These are phyloP conservation scores for Macrosoma leucophasiata DNA, from an alignment of 2,888 invertebrate genomes.

Conservation along the genomic window DNA sequence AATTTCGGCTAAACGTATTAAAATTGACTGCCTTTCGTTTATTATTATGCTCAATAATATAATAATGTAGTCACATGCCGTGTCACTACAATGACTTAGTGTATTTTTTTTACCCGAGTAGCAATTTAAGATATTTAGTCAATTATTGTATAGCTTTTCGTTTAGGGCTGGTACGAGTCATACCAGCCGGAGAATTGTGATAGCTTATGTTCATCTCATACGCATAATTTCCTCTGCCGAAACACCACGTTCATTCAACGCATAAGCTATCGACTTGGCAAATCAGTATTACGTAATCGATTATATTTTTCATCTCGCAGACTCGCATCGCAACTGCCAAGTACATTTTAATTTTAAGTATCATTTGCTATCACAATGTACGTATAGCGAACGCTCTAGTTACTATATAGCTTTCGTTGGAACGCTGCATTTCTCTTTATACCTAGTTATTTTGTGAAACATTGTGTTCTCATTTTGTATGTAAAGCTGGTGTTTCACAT, in stretches of 20 bases:
- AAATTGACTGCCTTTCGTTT: conserved; percentile 68
- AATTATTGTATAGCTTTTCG: conserved; percentile 70
- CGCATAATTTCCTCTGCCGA: conserved; percentile 6
- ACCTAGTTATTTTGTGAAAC: conserved; percentile 61
- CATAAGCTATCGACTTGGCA: conserved; percentile 52
- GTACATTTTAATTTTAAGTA: conserved; percentile 40
- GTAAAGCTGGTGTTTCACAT: conserved; percentile 64
- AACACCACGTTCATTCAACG: conserved; percentile 15
- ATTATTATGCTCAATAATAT: conserved; percentile 71
- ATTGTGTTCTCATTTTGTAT: conserved; percentile 73
- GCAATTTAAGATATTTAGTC: conserved; percentile 72
- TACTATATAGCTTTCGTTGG: conserved; percentile 55
- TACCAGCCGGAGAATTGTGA: conserved; percentile 45
- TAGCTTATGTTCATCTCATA: conserved; percentile 34
- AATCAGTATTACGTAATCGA: conserved; percentile 57
- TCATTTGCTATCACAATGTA: conserved; percentile 34
- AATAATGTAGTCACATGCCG: conserved; percentile 44
- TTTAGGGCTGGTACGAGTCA: conserved; percentile 50
- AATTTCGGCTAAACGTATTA: conserved; percentile 47
- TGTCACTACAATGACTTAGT: conserved; percentile 44
- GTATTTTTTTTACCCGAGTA: conserved; percentile 51
- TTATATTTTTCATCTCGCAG: conserved; percentile 22
- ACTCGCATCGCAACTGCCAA: conserved; percentile 42
- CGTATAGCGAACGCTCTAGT: conserved; percentile 44
- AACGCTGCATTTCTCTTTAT: conserved; percentile 68